Conservation (phyloP, 2,888 invertebrate species). For the Dromius quadrimaculatus region DNA sequence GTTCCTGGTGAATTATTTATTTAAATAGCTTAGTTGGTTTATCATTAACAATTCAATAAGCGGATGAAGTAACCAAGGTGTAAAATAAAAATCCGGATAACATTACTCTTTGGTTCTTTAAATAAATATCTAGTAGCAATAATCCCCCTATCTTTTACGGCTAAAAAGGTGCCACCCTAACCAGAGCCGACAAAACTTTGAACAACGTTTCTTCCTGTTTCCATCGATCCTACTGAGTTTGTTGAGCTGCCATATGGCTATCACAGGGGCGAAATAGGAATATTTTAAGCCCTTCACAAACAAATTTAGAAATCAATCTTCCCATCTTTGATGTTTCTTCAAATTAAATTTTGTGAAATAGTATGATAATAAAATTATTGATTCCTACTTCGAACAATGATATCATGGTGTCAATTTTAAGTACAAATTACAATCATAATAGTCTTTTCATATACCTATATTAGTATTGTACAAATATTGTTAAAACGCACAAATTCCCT, state of each 20-base stretch:
- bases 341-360: no score
- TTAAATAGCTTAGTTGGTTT: background rate
- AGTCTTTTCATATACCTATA: no score
- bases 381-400: no score
- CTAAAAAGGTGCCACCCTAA: conserved; percentile 49
- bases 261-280: background rate
- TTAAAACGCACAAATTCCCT: no score
- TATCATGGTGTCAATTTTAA: no score
- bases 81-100: conserved; percentile 24
- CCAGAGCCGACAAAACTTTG: conserved; percentile 46
- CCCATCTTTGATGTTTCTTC: no score
- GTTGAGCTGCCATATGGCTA: conserved; percentile 45
- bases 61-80: conserved; percentile 3
- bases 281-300: no score
- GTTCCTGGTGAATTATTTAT: conserved; percentile 10
- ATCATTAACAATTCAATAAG: conserved; percentile 16
- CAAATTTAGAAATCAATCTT: no score
- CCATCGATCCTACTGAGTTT: conserved; percentile 42
- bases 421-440: no score
- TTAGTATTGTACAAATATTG: no score
- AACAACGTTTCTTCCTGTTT: conserved; percentile 50
- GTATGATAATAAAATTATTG: no score
- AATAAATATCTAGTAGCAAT: conserved; percentile 35
- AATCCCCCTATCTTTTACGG: conserved; percentile 48
- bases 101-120: conserved; percentile 18